A percentile compares a stretch with the other conserved stretches of the same genome.
Evolutionary conservation across 2,797 vertebrate species (phyloP).

Genomic region (Gymnoscopelus microlampas): DNA sequence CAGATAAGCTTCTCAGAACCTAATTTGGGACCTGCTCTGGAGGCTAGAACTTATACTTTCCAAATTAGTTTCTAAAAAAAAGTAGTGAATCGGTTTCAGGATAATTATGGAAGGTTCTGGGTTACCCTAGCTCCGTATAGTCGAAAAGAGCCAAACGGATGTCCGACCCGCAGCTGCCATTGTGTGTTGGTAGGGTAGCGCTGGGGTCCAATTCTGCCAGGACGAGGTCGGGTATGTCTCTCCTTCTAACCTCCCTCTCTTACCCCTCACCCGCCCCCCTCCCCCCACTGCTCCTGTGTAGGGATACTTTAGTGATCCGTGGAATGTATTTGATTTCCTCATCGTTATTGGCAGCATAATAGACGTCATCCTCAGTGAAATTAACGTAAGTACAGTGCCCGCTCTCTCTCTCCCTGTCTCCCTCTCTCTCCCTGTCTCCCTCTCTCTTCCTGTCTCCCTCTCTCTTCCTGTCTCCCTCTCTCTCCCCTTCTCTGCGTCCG

Average conservation of each 20-base stretch:
- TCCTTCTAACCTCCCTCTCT: slow-evolving; percentile 88
- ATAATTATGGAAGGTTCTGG: too few relatives aligned
- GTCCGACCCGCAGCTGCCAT: too few relatives aligned
- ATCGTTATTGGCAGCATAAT: slow-evolving; percentile 99
- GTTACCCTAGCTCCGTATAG: too few relatives aligned
- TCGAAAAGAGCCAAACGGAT: too few relatives aligned
- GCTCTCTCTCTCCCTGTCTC: slow-evolving; percentile 53
- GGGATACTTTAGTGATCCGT: slow-evolving; percentile 99
- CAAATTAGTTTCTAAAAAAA: too few relatives aligned
- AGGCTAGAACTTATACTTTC: too few relatives aligned
- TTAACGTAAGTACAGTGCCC: slow-evolving; percentile 97
- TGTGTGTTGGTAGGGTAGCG: too few relatives aligned
- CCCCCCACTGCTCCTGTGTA: slow-evolving; percentile 93
- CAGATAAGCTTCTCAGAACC: too few relatives aligned
- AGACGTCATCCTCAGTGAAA: slow-evolving; percentile 99
- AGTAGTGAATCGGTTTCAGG: too few relatives aligned
- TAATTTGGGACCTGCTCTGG: too few relatives aligned
- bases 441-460: slow-evolving; percentile 49
- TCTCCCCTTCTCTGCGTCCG: slow-evolving; percentile 26
- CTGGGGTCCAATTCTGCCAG: too few relatives aligned
- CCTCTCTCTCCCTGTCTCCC: slow-evolving; percentile 6
- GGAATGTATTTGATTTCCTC: slow-evolving; percentile 99
- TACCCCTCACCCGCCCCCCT: slow-evolving; percentile 79
- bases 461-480: slow-evolving; percentile 48
- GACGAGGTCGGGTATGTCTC: slow-evolving; percentile 33